These are phyloP conservation scores for Anniella stebbinsi DNA, from an alignment of 2,797 vertebrate species.

Conservation along the genomic window DNA sequence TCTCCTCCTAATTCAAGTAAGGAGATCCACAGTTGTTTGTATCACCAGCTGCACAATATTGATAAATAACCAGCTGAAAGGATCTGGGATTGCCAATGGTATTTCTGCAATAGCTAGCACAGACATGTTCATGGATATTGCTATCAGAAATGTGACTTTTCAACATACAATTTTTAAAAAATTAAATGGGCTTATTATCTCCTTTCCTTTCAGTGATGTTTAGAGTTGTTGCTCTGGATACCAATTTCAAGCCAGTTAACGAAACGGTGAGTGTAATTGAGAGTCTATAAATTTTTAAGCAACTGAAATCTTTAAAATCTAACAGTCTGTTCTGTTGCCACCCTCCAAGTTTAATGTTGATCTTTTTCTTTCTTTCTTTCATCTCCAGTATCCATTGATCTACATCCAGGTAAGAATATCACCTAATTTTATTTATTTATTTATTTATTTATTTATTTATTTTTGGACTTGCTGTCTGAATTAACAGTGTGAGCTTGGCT, in stretches of 20 bases:
- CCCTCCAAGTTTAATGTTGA: background rate
- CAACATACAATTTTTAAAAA: background rate
- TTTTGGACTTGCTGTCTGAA: background rate
- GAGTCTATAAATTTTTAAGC: background rate
- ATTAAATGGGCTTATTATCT: background rate
- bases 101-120: background rate
- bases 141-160: background rate
- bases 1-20: background rate
- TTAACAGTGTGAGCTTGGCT: too few relatives aligned
- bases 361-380: background rate
- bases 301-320: background rate
- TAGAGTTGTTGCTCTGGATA: constrained; percentile 12
- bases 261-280: background rate
- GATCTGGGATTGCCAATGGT: background rate
- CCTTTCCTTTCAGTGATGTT: constrained; percentile 12
- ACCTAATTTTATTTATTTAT: background rate
- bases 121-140: background rate
- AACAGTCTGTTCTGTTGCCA: background rate
- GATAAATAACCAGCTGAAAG: too few relatives aligned
- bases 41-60: background rate
- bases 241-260: background rate
- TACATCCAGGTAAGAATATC: constrained; percentile 18
- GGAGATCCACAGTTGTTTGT: too few relatives aligned
- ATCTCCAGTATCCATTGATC: constrained; percentile 14
- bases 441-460: background rate